Conservation (phyloP, 1,140 invertebrate genomes). For the Coelopa frigida region DNA sequence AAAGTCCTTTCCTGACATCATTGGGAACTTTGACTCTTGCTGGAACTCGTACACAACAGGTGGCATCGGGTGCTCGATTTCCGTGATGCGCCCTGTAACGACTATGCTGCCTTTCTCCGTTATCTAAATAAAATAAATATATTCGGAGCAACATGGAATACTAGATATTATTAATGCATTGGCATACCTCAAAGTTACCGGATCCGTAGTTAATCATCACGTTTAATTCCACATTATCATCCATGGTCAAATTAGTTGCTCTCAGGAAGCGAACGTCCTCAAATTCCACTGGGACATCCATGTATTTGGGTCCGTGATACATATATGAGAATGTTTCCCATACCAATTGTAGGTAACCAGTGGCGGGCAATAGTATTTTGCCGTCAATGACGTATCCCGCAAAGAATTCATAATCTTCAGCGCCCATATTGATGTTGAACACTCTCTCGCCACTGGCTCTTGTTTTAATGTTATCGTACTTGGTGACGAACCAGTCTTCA, state of each 20-base stretch:
- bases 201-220: constrained; percentile 76
- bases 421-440: constrained; percentile 54
- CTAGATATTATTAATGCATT: constrained; percentile 16
- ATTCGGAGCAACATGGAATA: not conserved
- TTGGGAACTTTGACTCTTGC: constrained; percentile 44
- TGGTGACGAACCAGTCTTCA: constrained; percentile 58
- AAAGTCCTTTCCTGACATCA: constrained; percentile 63
- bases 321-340: constrained; percentile 84
- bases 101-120: constrained; percentile 68
- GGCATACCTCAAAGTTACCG: constrained; percentile 72
- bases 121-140: constrained; percentile 45
- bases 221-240: constrained; percentile 63
- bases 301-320: constrained; percentile 56
- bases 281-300: constrained; percentile 74
- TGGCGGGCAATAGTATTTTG: constrained; percentile 81
- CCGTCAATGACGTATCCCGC: constrained; percentile 82
- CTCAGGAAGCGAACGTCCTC: constrained; percentile 78
- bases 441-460: constrained; percentile 51
- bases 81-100: constrained; percentile 66
- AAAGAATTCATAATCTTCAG: constrained; percentile 69
- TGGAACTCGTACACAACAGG: constrained; percentile 45
- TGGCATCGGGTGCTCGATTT: constrained; percentile 47
- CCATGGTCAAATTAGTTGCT: constrained; percentile 71
- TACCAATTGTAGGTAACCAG: constrained; percentile 74
- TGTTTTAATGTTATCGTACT: constrained; percentile 42